Evolutionary conservation across 2,113 vertebrate genomes (phyloP), one percentile per base, ranked within the genome.

Genomic region (Emydocephalus ijimae): DNA sequence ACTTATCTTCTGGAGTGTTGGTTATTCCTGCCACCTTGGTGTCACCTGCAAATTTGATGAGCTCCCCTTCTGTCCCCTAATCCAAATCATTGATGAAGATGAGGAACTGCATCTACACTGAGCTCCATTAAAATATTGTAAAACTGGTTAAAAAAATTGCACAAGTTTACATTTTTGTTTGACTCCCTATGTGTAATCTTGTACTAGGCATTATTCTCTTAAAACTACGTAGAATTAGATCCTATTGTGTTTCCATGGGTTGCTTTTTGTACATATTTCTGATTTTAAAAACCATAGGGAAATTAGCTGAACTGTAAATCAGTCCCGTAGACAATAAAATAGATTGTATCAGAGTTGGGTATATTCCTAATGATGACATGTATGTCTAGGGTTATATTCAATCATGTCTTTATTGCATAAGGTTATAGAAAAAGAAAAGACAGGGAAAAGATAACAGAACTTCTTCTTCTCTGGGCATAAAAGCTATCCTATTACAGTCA

Each of bases 401-500:
- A 39, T 34, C 7, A 54, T 81, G 69, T 85, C 34, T 92, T 95
- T 96, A 69, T 6, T 12, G 10, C 45, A 3, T n/a, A 69, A 23
- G 74, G 18, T 52, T 50, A 55, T 88, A 89, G 45, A 3, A 74
- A 92, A 93, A 90, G 89, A 90, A 69, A 93, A 90, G 23, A 48
- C 81, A 91, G 1, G 87, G 18, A 93, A 50, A 48, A 91, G 26
- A n/a, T 91, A 64, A 91, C 89, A 8, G 39, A 26, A 55, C 29
- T 52, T 94, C 89, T 86, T 93, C 89, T 88, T 92, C 93, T 93
- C 89, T 90, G 90, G 90, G 45, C 95, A 64, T 4, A 94, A 95
- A 29, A 93, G 3, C 26, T 88, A 89, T 43, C 20, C 20, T 52
- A 0, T 21, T 85, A 39, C 11, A 92, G 97, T 96, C 26, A 91